Percentiles rank a stretch among this genome's conserved stretches.
phyloP scores from a whole-genome alignment of 2,113 vertebrate species.

The Ictalurus furcatus region DNA sequence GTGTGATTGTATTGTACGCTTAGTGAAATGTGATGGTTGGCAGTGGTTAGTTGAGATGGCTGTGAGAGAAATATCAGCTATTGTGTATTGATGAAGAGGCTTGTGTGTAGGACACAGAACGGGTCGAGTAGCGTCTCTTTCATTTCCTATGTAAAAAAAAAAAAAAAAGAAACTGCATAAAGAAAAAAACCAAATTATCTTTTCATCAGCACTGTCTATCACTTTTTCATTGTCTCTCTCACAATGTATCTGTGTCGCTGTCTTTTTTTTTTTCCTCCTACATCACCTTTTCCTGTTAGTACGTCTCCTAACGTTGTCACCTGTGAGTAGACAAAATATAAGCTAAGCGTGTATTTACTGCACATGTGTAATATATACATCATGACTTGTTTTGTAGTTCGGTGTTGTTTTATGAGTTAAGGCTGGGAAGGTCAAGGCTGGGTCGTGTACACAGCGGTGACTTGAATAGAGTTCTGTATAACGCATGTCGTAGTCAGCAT shows the following conservation, averaged over 20 bases:
- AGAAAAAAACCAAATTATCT: too few species aligned
- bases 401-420: constrained; percentile 14
- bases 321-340: constrained; percentile 40
- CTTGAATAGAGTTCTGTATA: neutral
- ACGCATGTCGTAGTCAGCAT: neutral
- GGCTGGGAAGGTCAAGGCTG: constrained; percentile 11
- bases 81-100: neutral
- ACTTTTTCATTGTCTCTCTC: neutral
- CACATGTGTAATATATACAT: constrained; percentile 1
- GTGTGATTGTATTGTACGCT: constrained; percentile 19
- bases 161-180: neutral
- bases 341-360: constrained; percentile 24
- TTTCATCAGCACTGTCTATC: neutral
- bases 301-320: neutral
- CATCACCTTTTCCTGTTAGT: neutral
- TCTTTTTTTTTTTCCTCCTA: neutral
- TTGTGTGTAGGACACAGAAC: neutral
- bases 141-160: neutral
- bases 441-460: neutral
- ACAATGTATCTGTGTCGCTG: neutral
- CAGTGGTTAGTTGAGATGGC: neutral
- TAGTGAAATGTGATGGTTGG: constrained; percentile 27
- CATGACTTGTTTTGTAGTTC: constrained; percentile 9
- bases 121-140: neutral
- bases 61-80: neutral